Percentiles rank a stretch among this genome's conserved stretches.
These are phyloP conservation scores for Stenichneumon culpator DNA, from an alignment of 2,888 invertebrate genomes.

Conservation along the genomic window DNA sequence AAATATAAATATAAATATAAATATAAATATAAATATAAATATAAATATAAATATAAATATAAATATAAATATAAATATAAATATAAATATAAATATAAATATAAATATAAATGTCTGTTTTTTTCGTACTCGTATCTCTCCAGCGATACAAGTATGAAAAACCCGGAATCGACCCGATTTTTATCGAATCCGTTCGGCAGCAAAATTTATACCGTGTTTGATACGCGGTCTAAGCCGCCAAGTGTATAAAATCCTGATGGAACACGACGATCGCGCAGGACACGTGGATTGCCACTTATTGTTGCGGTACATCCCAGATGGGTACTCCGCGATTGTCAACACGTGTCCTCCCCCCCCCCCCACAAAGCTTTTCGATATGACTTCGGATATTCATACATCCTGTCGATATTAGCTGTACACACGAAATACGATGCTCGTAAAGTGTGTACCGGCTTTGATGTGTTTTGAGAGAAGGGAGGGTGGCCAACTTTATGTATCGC, in stretches of 20 bases:
- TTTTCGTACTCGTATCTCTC: background rate
- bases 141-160: background rate
- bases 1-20: no score
- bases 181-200: no score
- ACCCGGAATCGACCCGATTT: no score
- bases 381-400: slow-evolving; percentile 54
- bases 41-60: no score
- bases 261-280: background rate
- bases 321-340: slow-evolving; percentile 30
- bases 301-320: slow-evolving; percentile 12
- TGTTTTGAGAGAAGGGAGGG: slow-evolving; percentile 48
- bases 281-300: background rate
- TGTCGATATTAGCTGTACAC: slow-evolving; percentile 43
- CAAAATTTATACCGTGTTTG: no score
- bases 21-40: no score
- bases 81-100: no score
- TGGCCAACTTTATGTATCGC: slow-evolving; percentile 32
- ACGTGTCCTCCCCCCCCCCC: slow-evolving; percentile 51
- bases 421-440: slow-evolving; percentile 50
- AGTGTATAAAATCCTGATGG: background rate
- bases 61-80: no score
- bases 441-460: slow-evolving; percentile 25
- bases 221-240: no score
- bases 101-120: no score
- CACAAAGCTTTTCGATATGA: slow-evolving; percentile 42